Conservation (phyloP, 2,888 invertebrate genomes). For the Heliconius ismenius region DNA sequence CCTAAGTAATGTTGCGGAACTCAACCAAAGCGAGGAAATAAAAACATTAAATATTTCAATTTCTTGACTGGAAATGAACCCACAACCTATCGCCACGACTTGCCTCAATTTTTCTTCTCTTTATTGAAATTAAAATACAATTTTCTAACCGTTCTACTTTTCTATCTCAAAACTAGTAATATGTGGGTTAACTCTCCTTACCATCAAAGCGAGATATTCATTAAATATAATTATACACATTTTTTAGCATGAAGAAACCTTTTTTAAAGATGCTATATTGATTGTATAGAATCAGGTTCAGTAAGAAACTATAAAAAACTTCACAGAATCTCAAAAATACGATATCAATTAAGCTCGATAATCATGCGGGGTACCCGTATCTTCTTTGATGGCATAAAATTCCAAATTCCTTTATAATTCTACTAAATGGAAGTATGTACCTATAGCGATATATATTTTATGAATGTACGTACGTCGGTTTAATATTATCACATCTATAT, state of each 20-base stretch:
- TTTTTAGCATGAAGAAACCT: background rate
- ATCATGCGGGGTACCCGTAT: constrained; percentile 28
- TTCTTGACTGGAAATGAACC: no score
- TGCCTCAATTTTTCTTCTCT: no score
- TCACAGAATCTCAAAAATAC: constrained; percentile 7
- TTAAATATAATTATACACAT: background rate
- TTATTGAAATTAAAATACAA: no score
- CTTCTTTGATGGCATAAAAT: constrained; percentile 9
- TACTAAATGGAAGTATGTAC: background rate
- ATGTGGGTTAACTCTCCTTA: background rate
- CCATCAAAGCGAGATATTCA: background rate
- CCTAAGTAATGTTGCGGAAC: no score
- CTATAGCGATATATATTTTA: background rate
- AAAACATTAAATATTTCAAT: no score
- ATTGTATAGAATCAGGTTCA: background rate
- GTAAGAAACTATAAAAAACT: background rate
- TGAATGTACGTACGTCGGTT: background rate
- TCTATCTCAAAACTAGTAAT: background rate
- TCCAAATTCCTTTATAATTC: constrained; percentile 2
- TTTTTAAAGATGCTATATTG: background rate
- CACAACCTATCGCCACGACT: no score
- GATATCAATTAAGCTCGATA: constrained; percentile 2
- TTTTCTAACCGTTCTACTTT: background rate
- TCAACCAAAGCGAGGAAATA: no score
- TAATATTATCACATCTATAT: background rate